phyloP scores from a whole-genome alignment of 2,113 vertebrate species.

The Charina bottae region DNA sequence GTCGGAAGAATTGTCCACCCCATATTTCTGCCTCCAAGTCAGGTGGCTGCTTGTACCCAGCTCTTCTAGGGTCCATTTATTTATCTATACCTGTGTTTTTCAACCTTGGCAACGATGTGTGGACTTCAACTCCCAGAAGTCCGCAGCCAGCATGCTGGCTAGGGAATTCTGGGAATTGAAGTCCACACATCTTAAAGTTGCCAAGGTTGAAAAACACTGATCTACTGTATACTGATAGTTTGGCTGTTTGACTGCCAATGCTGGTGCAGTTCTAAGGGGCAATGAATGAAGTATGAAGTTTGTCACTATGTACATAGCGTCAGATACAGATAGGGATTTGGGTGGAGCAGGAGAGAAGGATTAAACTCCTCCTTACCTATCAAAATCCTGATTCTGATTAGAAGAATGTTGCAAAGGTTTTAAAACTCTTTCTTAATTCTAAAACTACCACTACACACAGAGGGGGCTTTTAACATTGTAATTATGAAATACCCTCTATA shows the following conservation, averaged over 20 bases:
- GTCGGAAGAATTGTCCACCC: not conserved
- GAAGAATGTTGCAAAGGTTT: not conserved
- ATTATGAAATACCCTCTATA: not conserved
- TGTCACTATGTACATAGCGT: not conserved
- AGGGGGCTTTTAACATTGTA: not conserved
- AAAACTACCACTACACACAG: not conserved
- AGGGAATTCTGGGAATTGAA: no score
- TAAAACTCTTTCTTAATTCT: not conserved
- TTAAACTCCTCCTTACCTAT: not conserved
- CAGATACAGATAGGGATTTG: not conserved
- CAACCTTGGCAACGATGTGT: not conserved
- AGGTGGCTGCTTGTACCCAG: not conserved
- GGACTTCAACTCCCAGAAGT: no score
- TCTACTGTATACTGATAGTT: not conserved
- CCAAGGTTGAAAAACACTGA: not conserved
- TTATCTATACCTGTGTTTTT: not conserved
- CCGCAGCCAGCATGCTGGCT: no score
- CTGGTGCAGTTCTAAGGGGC: no score
- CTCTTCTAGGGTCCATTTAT: not conserved
- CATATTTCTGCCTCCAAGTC: not conserved
- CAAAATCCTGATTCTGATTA: not conserved
- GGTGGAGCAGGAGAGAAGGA: not conserved
- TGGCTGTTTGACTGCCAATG: not conserved
- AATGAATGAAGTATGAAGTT: not conserved
- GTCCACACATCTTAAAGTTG: not conserved